Evolutionary conservation across 2,888 invertebrate species (phyloP).

Genomic region (Argyresthia goedartella): DNA sequence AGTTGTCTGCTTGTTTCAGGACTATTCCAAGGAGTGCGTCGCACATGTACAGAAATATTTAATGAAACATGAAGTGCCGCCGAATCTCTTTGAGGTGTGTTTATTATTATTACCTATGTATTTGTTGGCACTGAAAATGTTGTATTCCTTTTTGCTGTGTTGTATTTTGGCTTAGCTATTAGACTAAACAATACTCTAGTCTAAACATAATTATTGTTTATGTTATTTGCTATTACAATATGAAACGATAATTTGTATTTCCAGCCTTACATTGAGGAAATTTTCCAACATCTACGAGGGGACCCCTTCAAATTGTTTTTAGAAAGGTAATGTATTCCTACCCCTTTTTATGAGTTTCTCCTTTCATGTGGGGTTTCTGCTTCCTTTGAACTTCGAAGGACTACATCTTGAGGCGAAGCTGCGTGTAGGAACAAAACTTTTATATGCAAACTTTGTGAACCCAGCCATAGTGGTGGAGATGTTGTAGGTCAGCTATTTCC

Average conservation of each 20-base stretch:
- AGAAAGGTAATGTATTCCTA: constrained; percentile 82
- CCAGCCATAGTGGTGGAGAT: too few species aligned
- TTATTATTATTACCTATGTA: neutral
- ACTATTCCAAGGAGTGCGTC: constrained; percentile 97
- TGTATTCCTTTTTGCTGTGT: too few species aligned
- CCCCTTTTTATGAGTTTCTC: too few species aligned
- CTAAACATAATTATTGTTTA: constrained; percentile 6
- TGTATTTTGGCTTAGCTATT: too few species aligned
- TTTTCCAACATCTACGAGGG: constrained; percentile 96
- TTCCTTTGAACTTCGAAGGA: too few species aligned
- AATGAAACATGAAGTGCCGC: constrained; percentile 96
- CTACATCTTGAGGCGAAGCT: too few species aligned
- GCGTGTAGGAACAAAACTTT: too few species aligned
- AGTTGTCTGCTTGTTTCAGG: constrained; percentile 74
- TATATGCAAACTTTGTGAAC: too few species aligned
- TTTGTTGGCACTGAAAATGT: neutral
- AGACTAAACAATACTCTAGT: too few species aligned
- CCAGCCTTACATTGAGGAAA: constrained; percentile 99
- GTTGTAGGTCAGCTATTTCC: too few species aligned
- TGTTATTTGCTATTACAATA: neutral
- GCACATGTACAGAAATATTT: constrained; percentile 98
- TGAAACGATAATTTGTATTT: constrained; percentile 41
- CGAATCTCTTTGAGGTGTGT: constrained; percentile 95
- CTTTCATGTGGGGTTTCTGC: too few species aligned
- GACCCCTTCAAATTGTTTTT: constrained; percentile 98